A percentile compares a stretch with the other conserved stretches of the same genome.
These are phyloP conservation scores for Drosophila biarmipes DNA, from an alignment of 1,140 invertebrate genomes.

Conservation along the genomic window DNA sequence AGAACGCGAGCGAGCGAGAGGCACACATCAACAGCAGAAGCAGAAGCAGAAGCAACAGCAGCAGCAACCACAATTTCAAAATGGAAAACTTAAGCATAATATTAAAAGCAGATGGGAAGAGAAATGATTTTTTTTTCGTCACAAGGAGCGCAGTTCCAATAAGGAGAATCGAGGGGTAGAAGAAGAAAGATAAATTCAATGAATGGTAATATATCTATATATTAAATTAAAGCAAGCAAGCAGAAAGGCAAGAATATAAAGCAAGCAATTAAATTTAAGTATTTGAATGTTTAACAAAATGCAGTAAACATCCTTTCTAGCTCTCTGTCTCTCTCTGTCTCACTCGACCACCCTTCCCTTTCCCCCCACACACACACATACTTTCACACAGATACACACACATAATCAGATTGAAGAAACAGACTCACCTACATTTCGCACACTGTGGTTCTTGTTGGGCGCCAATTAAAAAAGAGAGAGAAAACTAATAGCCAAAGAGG, in stretches of 20 bases:
- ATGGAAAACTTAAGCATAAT: conserved; percentile 58
- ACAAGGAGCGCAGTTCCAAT: conserved; percentile 74
- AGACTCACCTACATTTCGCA: conserved; percentile 1
- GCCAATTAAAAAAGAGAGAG: conserved; percentile 1
- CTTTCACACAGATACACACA: background rate
- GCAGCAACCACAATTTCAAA: conserved; percentile 50
- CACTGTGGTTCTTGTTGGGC: conserved; percentile 4
- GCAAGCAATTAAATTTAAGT: conserved; percentile 81
- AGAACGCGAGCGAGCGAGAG: conserved; percentile 20
- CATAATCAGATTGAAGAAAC: background rate
- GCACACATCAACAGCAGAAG: conserved; percentile 55
- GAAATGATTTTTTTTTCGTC: conserved; percentile 70
- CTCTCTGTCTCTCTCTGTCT: conserved; percentile 38
- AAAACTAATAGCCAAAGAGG: conserved; percentile 14
- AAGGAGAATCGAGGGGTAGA: conserved; percentile 29
- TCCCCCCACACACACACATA: conserved; percentile 14
- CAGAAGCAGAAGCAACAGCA: conserved; percentile 39
- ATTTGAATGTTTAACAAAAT: conserved; percentile 77
- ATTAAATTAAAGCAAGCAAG: conserved; percentile 70
- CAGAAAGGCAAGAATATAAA: conserved; percentile 74
- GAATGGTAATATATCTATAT: conserved; percentile 82
- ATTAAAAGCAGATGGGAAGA: conserved; percentile 48
- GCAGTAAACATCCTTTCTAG: conserved; percentile 59
- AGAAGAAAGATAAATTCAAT: conserved; percentile 58
- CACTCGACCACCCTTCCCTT: conserved; percentile 5